phyloP scores from a whole-genome alignment of 2,113 vertebrate species.

The Phaethon lepturus region DNA sequence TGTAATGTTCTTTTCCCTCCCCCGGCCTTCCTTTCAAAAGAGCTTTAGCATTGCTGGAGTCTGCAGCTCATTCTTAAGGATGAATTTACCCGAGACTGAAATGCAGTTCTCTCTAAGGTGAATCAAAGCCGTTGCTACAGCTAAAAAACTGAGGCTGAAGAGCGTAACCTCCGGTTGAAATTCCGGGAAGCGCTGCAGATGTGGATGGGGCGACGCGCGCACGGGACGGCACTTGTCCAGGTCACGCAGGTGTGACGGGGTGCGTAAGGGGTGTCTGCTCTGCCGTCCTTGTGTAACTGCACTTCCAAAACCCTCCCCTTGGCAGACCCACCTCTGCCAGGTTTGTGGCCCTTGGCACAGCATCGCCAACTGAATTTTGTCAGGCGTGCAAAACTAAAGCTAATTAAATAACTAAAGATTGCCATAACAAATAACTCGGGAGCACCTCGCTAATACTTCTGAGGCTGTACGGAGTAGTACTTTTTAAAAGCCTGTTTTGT shows the following conservation, averaged over 20 bases:
- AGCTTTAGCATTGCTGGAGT: not conserved
- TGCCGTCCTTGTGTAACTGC: fast-evolving
- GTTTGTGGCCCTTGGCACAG: not conserved
- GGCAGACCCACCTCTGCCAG: not conserved
- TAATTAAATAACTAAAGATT: not conserved
- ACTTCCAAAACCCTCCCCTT: not conserved
- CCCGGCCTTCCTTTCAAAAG: not conserved
- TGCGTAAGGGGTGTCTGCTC: not conserved
- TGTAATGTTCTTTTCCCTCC: slow-evolving; percentile 38
- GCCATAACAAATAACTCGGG: fast-evolving
- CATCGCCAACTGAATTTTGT: fast-evolving
- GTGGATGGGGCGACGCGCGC: fast-evolving
- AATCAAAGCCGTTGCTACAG: not conserved
- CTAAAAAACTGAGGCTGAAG: not conserved
- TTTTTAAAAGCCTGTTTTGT: not conserved
- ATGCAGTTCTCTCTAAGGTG: not conserved
- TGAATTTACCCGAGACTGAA: not conserved
- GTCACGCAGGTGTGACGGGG: fast-evolving
- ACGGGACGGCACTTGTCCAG: not conserved
- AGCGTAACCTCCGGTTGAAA: fast-evolving
- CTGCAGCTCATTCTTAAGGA: slow-evolving; percentile 25
- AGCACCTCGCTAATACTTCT: fast-evolving
- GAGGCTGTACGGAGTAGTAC: not conserved
- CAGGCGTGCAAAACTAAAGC: fast-evolving
- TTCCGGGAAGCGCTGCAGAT: fast-evolving